Evolutionary conservation across 2,113 vertebrate species (phyloP).

Genomic region (Hepsetus odoe): DNA sequence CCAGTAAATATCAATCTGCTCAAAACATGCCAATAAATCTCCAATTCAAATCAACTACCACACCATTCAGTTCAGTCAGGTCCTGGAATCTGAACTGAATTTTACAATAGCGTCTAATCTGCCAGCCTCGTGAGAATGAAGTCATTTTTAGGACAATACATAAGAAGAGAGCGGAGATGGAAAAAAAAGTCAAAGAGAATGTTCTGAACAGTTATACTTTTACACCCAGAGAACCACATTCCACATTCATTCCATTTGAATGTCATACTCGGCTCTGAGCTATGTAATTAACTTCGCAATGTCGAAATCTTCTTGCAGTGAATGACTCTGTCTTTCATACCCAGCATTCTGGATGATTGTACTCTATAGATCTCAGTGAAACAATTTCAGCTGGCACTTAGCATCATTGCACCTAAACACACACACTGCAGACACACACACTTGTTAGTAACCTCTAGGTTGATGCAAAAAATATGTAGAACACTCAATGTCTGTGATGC

Average conservation of each 20-base stretch:
- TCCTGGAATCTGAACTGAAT: no score
- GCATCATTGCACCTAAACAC: background rate
- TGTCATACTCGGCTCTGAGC: background rate
- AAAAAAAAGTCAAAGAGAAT: no score
- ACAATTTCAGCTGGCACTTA: background rate
- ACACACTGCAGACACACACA: background rate
- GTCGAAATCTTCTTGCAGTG: conserved; percentile 22
- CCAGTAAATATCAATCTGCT: no score
- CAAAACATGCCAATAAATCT: no score
- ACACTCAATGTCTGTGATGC: no score
- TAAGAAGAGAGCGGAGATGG: no score
- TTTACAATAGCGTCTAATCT: no score
- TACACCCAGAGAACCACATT: conserved; percentile 13
- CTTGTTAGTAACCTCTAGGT: background rate
- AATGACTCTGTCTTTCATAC: conserved; percentile 3
- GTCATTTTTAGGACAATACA: no score
- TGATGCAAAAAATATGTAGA: background rate
- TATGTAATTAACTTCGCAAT: conserved; percentile 37
- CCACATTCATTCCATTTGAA: background rate
- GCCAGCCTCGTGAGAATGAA: no score
- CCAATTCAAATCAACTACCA: no score
- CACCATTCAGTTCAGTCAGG: no score
- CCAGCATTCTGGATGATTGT: conserved; percentile 14
- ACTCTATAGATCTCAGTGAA: background rate
- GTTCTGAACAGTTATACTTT: background rate